Conservation (phyloP, 2,797 vertebrate species). For the Microcaecilia unicolor region DNA sequence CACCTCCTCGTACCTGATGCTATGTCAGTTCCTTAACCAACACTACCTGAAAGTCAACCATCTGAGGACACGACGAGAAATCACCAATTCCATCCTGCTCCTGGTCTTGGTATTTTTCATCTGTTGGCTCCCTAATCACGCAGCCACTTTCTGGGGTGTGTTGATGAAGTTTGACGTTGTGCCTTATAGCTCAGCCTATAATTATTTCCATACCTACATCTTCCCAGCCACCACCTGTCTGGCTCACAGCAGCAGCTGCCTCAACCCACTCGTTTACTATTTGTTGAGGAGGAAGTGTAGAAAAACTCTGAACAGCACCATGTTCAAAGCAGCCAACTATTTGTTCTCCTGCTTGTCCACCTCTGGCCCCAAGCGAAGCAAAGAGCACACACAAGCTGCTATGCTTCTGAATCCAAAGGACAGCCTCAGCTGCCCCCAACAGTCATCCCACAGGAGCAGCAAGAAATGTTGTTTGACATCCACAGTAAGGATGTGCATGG, state of each 20-base stretch:
- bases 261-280: slow-evolving; percentile 71
- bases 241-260: slow-evolving; percentile 68
- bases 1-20: slow-evolving; percentile 54
- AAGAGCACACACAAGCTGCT: slow-evolving; percentile 11
- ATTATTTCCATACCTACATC: slow-evolving; percentile 51
- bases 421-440: slow-evolving; percentile 21
- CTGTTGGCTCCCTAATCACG: slow-evolving; percentile 74
- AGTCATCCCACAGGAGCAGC: not conserved
- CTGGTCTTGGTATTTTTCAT: slow-evolving; percentile 62
- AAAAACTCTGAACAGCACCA: slow-evolving; percentile 33
- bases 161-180: slow-evolving; percentile 57
- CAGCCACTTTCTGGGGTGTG: slow-evolving; percentile 57
- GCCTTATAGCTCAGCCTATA: slow-evolving; percentile 48
- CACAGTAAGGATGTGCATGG: too few species aligned
- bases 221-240: slow-evolving; percentile 66
- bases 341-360: slow-evolving; percentile 28
- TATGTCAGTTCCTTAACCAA: slow-evolving; percentile 55
- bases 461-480: not conserved
- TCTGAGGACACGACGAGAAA: slow-evolving; percentile 21
- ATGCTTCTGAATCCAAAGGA: slow-evolving; percentile 39
- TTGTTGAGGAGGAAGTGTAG: slow-evolving; percentile 55
- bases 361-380: slow-evolving; percentile 15
- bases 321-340: slow-evolving; percentile 35
- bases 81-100: slow-evolving; percentile 53
- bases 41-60: slow-evolving; percentile 35